Evolutionary conservation across 2,113 vertebrate genomes (phyloP).

Genomic region (Notothenia coriiceps): DNA sequence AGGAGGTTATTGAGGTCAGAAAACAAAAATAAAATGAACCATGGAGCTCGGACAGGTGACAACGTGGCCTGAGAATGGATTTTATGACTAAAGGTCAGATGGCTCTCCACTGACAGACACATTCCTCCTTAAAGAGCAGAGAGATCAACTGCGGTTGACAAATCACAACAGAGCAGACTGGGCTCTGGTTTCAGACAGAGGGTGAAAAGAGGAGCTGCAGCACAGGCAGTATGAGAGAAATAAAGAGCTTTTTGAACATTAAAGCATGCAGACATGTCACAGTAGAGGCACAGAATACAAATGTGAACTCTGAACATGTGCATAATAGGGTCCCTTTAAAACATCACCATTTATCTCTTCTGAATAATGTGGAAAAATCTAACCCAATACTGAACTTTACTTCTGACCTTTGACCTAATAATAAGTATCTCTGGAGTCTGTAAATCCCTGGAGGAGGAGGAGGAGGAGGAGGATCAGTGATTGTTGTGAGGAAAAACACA

Average conservation of each 20-base stretch:
- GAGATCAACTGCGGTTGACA: background rate
- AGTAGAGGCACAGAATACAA: too few relatives aligned
- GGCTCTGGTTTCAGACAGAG: too few relatives aligned
- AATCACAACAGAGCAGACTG: too few relatives aligned
- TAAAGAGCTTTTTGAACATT: too few relatives aligned
- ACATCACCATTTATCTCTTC: background rate
- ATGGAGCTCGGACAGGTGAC: background rate
- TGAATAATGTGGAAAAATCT: background rate
- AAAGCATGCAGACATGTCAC: too few relatives aligned
- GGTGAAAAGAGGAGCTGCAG: too few relatives aligned
- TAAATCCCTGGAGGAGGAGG: background rate
- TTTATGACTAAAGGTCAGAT: conserved; percentile 23
- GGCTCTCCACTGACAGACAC: conserved; percentile 28
- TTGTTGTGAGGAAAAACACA: conserved; percentile 4
- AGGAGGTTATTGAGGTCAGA: background rate
- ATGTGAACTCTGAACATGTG: too few relatives aligned
- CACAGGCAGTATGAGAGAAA: too few relatives aligned
- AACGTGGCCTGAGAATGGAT: background rate
- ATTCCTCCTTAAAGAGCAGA: conserved; percentile 66
- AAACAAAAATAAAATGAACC: background rate
- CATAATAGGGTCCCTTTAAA: background rate
- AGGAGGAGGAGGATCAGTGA: background rate
- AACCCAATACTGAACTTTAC: background rate
- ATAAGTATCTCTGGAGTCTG: background rate
- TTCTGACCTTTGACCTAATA: too few relatives aligned